Evolutionary conservation across 2,113 vertebrate species (phyloP).

Genomic region (Suncus etruscus): DNA sequence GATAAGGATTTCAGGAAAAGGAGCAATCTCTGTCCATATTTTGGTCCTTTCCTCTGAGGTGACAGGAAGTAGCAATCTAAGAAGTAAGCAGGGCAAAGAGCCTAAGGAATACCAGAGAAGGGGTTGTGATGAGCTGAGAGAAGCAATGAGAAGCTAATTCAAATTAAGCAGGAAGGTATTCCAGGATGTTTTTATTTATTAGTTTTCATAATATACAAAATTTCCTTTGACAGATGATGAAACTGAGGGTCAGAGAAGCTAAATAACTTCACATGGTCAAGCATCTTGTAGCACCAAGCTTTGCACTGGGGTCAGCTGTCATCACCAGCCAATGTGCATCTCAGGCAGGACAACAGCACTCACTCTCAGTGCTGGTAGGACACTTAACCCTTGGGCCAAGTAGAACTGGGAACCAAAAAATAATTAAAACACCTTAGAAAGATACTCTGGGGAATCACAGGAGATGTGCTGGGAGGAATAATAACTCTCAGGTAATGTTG

Average conservation of each 20-base stretch:
- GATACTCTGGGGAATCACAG: neutral
- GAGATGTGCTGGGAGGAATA: neutral
- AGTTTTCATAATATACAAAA: neutral
- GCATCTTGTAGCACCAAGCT: neutral
- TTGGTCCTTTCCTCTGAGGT: neutral
- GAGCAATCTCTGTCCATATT: accelerated
- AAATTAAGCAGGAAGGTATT: neutral
- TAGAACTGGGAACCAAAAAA: neutral
- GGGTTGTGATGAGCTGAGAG: neutral
- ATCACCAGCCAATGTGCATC: accelerated
- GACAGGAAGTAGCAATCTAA: neutral
- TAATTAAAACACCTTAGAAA: neutral
- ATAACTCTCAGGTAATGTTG: neutral
- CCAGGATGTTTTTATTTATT: neutral
- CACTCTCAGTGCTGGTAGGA: neutral
- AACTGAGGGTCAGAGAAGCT: neutral
- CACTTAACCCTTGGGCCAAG: neutral
- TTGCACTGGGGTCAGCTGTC: neutral
- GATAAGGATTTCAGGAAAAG: neutral
- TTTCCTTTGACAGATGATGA: neutral
- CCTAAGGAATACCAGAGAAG: neutral
- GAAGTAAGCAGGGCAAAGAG: neutral
- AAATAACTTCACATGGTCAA: neutral
- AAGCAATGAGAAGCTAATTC: neutral
- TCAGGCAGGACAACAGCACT: neutral